These are phyloP conservation scores for Manis javanica DNA, from an alignment of 2,797 vertebrate genomes.

Conservation along the genomic window DNA sequence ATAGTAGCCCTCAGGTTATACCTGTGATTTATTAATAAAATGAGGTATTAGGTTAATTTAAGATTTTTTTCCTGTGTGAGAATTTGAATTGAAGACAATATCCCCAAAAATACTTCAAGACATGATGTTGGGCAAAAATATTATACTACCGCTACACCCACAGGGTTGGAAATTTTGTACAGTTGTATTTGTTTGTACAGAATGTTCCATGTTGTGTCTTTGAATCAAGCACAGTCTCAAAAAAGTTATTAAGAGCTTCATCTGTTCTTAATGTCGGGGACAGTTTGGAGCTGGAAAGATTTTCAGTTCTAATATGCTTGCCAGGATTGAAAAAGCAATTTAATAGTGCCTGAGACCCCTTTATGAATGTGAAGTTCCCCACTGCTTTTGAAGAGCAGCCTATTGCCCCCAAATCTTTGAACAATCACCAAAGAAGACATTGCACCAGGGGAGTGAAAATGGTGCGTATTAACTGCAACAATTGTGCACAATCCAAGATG, in stretches of 20 bases:
- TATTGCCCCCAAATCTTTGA: constrained; percentile 65
- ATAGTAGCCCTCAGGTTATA: background rate
- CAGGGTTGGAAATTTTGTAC: constrained; percentile 70
- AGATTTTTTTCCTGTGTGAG: constrained; percentile 56
- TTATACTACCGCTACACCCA: background rate
- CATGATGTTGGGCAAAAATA: constrained; percentile 51
- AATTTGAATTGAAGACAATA: background rate
- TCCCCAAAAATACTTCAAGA: constrained; percentile 49
- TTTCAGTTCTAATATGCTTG: constrained; percentile 61
- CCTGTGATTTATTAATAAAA: constrained; percentile 73
- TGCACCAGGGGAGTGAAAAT: background rate
- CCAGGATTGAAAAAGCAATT: constrained; percentile 65
- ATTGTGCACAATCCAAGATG: background rate
- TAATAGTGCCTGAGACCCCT: constrained; percentile 37
- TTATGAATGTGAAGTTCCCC: constrained; percentile 61
- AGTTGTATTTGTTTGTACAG: constrained; percentile 70
- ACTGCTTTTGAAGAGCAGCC: constrained; percentile 68
- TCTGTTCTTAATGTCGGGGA: constrained; percentile 63
- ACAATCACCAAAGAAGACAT: constrained; percentile 44
- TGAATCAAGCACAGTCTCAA: constrained; percentile 64
- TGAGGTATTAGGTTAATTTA: constrained; percentile 39
- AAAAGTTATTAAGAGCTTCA: constrained; percentile 66
- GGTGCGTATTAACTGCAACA: background rate
- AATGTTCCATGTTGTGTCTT: constrained; percentile 66
- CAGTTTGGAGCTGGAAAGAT: constrained; percentile 46